Conservation (phyloP, 2,113 vertebrate species). For the Thamnaconus septentrionalis region DNA sequence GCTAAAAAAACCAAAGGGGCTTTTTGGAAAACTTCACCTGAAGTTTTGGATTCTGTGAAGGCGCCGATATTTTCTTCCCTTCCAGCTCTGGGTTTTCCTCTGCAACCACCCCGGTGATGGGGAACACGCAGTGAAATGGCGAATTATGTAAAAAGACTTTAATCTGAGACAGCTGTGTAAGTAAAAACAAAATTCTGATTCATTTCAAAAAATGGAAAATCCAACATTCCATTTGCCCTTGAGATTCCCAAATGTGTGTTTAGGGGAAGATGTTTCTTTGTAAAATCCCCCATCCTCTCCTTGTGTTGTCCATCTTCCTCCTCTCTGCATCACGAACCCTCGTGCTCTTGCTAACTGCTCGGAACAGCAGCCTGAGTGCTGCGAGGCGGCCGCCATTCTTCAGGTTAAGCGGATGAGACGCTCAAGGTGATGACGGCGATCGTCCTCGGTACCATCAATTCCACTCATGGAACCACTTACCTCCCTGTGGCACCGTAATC, state of each 20-base stretch:
- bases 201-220: conserved; percentile 10
- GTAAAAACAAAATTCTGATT: too few species aligned
- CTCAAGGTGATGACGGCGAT: conserved; percentile 71
- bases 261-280: conserved; percentile 25
- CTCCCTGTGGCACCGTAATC: conserved; percentile 67
- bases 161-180: not conserved
- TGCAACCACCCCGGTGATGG: not conserved
- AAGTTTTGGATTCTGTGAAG: conserved; percentile 42
- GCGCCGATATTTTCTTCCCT: not conserved
- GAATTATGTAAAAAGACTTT: conserved; percentile 11
- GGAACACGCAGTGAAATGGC: not conserved
- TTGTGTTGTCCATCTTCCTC: conserved; percentile 47
- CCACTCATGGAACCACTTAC: conserved; percentile 73
- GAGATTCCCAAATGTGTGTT: conserved; percentile 27
- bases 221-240: conserved; percentile 28
- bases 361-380: conserved; percentile 66
- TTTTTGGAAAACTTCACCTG: conserved; percentile 51
- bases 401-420: conserved; percentile 63
- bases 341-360: conserved; percentile 58
- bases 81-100: conserved; percentile 13
- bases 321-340: conserved; percentile 38
- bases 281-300: conserved; percentile 3
- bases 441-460: conserved; percentile 68
- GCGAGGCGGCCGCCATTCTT: conserved; percentile 69
- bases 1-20: conserved; percentile 36